These are phyloP conservation scores for Amaurobius ferox DNA, from an alignment of 2,888 invertebrate genomes.

Conservation along the genomic window DNA sequence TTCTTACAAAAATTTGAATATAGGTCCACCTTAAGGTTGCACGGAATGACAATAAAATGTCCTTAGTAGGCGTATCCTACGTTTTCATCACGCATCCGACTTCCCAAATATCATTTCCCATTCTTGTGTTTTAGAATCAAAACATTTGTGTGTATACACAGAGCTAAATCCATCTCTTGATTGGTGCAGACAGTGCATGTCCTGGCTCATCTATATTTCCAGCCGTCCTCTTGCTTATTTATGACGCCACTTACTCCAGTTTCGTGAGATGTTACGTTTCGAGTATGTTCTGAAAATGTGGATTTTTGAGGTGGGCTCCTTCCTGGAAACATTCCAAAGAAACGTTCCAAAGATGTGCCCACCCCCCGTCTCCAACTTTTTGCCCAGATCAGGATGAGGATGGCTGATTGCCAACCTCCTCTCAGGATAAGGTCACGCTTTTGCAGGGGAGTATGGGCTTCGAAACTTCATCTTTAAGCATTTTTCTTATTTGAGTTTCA, in stretches of 20 bases:
- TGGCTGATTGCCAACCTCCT: slow-evolving; percentile 1
- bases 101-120: too few species aligned
- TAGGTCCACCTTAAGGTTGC: too few species aligned
- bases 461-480: neutral
- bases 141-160: neutral
- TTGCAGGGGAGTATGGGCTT: neutral
- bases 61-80: too few species aligned
- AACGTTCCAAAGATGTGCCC: neutral
- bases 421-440: neutral
- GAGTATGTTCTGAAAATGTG: neutral
- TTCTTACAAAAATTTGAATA: too few species aligned
- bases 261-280: neutral
- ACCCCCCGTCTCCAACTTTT: neutral
- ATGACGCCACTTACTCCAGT: slow-evolving; percentile 1
- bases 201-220: neutral
- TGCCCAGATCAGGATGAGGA: neutral
- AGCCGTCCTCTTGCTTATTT: neutral
- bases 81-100: too few species aligned
- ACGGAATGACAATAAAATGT: too few species aligned
- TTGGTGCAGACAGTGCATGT: neutral
- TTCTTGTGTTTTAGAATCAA: too few species aligned
- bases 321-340: neutral
- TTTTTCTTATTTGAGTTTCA: neutral
- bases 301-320: slow-evolving; percentile 2
- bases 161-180: neutral